Evolutionary conservation across 2,888 invertebrate species (phyloP).

Genomic region (Notodromas monacha): DNA sequence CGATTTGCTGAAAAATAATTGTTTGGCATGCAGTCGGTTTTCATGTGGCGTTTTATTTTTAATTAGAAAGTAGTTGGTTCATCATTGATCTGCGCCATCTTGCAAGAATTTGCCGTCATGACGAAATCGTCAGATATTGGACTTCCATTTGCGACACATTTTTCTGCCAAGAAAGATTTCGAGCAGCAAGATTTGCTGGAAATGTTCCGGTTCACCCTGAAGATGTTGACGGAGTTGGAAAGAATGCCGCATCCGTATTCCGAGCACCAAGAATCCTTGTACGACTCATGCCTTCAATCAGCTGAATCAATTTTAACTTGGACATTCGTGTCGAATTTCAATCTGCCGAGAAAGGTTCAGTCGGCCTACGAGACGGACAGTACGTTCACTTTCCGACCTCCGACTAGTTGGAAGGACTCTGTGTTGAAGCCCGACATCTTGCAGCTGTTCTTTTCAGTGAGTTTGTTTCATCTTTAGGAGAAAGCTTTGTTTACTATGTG

Average conservation of each 20-base stretch:
- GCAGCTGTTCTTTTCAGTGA: conserved; percentile 50
- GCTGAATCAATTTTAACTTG: conserved; percentile 44
- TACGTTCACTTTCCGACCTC: conserved; percentile 26
- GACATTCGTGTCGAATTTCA: conserved; percentile 27
- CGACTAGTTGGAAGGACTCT: conserved; percentile 35
- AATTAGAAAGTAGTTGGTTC: conserved; percentile 40
- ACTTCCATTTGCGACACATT: conserved; percentile 56
- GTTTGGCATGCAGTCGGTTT: too few relatives aligned
- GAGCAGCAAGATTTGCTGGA: conserved; percentile 38
- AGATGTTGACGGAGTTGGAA: conserved; percentile 25
- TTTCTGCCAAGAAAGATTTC: conserved; percentile 46
- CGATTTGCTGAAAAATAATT: too few relatives aligned
- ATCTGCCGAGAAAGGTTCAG: conserved; percentile 29
- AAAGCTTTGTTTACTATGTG: too few relatives aligned
- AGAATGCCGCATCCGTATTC: conserved; percentile 10
- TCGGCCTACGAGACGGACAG: conserved; percentile 29
- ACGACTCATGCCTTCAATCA: conserved; percentile 36
- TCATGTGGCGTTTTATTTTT: conserved; percentile 9
- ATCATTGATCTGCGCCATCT: conserved; percentile 40
- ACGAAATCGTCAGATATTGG: conserved; percentile 56
- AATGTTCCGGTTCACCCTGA: conserved; percentile 37
- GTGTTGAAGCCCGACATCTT: conserved; percentile 37
- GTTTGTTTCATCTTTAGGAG: too few relatives aligned
- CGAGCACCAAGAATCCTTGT: conserved; percentile 22
- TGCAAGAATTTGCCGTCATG: conserved; percentile 60